Base-by-base conservation (phyloP, 2,113 vertebrate genomes). In the Corythornis vintsioides region DNA sequence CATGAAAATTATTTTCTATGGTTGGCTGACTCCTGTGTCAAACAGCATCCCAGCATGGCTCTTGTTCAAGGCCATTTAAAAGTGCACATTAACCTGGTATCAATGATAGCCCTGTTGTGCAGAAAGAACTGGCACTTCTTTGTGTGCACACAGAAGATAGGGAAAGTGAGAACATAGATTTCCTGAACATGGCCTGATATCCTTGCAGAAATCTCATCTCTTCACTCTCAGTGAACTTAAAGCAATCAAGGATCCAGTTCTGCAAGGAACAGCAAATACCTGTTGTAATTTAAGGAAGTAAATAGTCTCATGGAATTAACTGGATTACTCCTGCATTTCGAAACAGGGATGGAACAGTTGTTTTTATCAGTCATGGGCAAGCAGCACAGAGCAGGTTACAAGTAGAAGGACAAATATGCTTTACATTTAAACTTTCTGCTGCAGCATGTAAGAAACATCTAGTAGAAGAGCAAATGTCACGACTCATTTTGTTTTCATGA, bases 391-490 rank as follows among this genome's bases (percentile, higher is more conserved):
- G 70, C 40, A 82, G n/a, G 35, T 42, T 28, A 56, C 4, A 55
- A 65, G 17, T 42, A 83, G 40, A 35, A 75, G 26, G 38, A 81
- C 16, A 65, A 63, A 43, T 11, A 47, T 2, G 10, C 19, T 74
- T 90, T 64, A 71, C 73, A 80, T 38, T 22, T 38, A 64, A 89
- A 59, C 43, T 75, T 67, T 77, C 52, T 86, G 69, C 61, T 86
- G 20, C 3, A 1, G 52, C 20, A 67, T 43, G 13, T 77, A 48
- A 77, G 70, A 69, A 69, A 38, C 0, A 8, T 45, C 19, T 52
- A 33, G 7, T 12, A 21, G 5, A 43, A 72, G 29, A 29, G 24
- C 19, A 0, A 0, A 25, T 2, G 0, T 35, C 17, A 47, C 4
- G 1, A 61, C 8, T 85, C 63, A 6, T 8, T 89, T 69, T 53